Evolutionary conservation across 2,797 vertebrate genomes (phyloP).

Genomic region (Pseudochirops cupreus): DNA sequence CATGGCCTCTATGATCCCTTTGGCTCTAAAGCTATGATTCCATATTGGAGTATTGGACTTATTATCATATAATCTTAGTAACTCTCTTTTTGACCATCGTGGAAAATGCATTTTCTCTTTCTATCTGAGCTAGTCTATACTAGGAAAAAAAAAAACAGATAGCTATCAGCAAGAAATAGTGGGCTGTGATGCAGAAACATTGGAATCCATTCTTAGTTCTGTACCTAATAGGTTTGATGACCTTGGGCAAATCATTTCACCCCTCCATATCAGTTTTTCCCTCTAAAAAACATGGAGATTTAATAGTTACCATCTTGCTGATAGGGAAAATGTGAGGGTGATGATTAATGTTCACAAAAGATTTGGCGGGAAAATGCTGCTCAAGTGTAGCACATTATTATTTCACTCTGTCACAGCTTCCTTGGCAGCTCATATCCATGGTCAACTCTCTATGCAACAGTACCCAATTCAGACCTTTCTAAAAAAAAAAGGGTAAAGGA

Average conservation of each 20-base stretch:
- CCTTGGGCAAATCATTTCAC: slow-evolving; percentile 53
- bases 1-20: not conserved
- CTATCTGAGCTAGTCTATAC: not conserved
- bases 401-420: slow-evolving; percentile 58
- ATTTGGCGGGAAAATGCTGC: slow-evolving; percentile 1
- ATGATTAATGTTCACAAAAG: slow-evolving; percentile 60
- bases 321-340: slow-evolving; percentile 37
- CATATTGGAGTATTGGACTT: not conserved
- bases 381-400: slow-evolving; percentile 51
- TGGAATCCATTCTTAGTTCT: slow-evolving; percentile 61
- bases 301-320: not conserved
- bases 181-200: slow-evolving; percentile 7
- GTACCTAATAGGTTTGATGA: slow-evolving; percentile 54
- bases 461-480: slow-evolving; percentile 41
- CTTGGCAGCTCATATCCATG: slow-evolving; percentile 40
- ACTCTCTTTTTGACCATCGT: not conserved
- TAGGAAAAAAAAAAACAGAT: slow-evolving; percentile 34
- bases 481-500: slow-evolving; percentile 37
- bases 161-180: not conserved
- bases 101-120: slow-evolving; percentile 10
- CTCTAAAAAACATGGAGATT: slow-evolving; percentile 21
- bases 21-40: not conserved
- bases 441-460: slow-evolving; percentile 36
- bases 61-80: not conserved
- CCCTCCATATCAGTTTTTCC: slow-evolving; percentile 46